Percentiles rank a stretch among this genome's conserved stretches.
These are phyloP conservation scores for Apogon talboti DNA, from an alignment of 2,797 vertebrate genomes.

Conservation along the genomic window DNA sequence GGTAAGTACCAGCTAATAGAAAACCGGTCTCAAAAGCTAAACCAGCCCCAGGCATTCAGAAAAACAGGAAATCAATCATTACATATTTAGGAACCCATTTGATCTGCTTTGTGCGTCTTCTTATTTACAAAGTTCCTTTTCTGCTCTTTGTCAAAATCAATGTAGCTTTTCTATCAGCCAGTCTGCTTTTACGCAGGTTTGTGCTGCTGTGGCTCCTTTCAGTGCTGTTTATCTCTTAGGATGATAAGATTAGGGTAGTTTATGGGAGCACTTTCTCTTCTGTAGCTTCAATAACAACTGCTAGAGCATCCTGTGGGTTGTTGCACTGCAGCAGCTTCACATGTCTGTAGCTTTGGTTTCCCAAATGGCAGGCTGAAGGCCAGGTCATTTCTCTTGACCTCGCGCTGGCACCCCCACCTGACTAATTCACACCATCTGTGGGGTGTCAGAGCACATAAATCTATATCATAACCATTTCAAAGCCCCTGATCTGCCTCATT, in stretches of 20 bases:
- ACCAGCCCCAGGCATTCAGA: conserved; percentile 48
- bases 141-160: conserved; percentile 77
- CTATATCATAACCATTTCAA: conserved; percentile 69
- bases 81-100: conserved; percentile 77
- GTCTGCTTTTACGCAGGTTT: conserved; percentile 50
- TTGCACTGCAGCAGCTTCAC: conserved; percentile 51
- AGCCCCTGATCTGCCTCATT: conserved; percentile 45
- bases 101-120: conserved; percentile 58
- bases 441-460: conserved; percentile 78
- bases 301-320: conserved; percentile 49
- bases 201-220: conserved; percentile 58
- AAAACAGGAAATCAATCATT: conserved; percentile 73
- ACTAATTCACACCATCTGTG: conserved; percentile 82
- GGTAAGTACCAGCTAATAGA: conserved; percentile 52
- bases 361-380: conserved; percentile 75
- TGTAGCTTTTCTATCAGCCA: conserved; percentile 62
- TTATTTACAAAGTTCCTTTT: conserved; percentile 66
- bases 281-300: conserved; percentile 62
- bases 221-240: conserved; percentile 54
- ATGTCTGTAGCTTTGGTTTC: conserved; percentile 61
- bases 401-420: conserved; percentile 65
- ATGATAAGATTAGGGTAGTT: conserved; percentile 73
- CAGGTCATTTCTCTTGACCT: conserved; percentile 76
- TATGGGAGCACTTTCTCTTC: conserved; percentile 61
- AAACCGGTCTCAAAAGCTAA: conserved; percentile 60